Evolutionary conservation across 1,140 invertebrate species (phyloP).

Genomic region (Nixonia krombeini): DNA sequence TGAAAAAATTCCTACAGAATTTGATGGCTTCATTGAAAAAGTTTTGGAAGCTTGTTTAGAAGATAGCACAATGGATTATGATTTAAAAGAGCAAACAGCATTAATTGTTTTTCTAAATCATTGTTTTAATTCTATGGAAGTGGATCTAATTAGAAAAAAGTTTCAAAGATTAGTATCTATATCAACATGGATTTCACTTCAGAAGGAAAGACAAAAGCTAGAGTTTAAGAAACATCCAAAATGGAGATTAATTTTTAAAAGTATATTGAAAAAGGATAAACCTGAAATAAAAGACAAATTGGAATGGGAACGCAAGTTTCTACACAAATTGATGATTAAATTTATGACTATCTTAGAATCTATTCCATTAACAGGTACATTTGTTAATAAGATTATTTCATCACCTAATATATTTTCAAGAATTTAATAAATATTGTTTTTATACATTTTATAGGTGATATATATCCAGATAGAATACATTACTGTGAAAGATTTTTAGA

Average conservation of each 20-base stretch:
- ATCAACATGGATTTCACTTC: constrained; percentile 93
- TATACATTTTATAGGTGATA: constrained; percentile 62
- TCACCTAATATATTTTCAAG: no score
- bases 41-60: constrained; percentile 82
- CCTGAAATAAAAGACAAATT: constrained; percentile 80
- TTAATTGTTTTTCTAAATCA: constrained; percentile 95
- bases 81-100: constrained; percentile 87
- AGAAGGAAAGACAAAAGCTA: constrained; percentile 86
- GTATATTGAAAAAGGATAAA: constrained; percentile 89
- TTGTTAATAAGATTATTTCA: constrained; percentile 20
- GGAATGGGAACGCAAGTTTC: constrained; percentile 90
- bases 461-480: constrained; percentile 76
- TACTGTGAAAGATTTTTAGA: constrained; percentile 98
- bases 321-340: constrained; percentile 91
- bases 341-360: constrained; percentile 88
- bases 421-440: constrained; percentile 12
- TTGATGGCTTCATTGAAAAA: constrained; percentile 89
- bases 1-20: constrained; percentile 84
- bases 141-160: constrained; percentile 92
- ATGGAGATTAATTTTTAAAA: constrained; percentile 93
- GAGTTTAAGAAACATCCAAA: constrained; percentile 91
- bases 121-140: constrained; percentile 98
- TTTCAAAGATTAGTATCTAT: constrained; percentile 93
- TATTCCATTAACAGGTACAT: constrained; percentile 80
- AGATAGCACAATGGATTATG: constrained; percentile 71